Percentiles rank a stretch among this genome's conserved stretches.
phyloP scores from a whole-genome alignment of 2,888 invertebrate genomes.

The Orchesella flavescens region DNA sequence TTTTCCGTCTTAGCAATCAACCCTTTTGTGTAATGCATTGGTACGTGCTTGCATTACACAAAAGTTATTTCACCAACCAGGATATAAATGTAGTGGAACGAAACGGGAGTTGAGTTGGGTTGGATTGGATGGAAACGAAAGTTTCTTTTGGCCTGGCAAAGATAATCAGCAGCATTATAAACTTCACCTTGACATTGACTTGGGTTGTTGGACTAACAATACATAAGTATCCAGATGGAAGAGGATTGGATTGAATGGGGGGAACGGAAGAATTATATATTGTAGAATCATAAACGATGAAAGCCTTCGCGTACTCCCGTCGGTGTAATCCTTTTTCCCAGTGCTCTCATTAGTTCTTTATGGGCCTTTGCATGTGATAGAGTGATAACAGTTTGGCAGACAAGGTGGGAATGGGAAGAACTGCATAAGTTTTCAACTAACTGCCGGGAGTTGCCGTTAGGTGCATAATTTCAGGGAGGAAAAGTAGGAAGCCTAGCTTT shows the following conservation, averaged over 20 bases:
- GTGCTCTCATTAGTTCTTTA: conserved; percentile 62
- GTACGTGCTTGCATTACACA: conserved; percentile 28
- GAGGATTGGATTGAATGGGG: not conserved
- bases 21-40: conserved; percentile 16
- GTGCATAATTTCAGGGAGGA: not conserved
- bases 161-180: conserved; percentile 39
- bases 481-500: not conserved
- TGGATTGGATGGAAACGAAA: too few relatives aligned
- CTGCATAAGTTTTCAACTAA: conserved; percentile 5
- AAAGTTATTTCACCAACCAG: conserved; percentile 16
- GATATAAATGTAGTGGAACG: conserved; percentile 5
- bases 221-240: not conserved
- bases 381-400: conserved; percentile 56
- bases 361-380: conserved; percentile 56
- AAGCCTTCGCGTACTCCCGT: conserved; percentile 26
- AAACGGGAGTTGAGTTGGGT: too few relatives aligned
- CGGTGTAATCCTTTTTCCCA: conserved; percentile 56
- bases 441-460: not conserved
- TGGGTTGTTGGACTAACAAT: not conserved
- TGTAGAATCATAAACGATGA: conserved; percentile 10
- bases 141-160: conserved; percentile 37
- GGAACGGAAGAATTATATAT: not conserved
- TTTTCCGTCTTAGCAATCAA: conserved; percentile 7
- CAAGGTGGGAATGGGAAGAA: conserved; percentile 43
- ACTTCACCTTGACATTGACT: conserved; percentile 60